A percentile compares a stretch with the other conserved stretches of the same genome.
Conservation (phyloP, 2,888 invertebrate species). For the Plemyria rubiginata region DNA sequence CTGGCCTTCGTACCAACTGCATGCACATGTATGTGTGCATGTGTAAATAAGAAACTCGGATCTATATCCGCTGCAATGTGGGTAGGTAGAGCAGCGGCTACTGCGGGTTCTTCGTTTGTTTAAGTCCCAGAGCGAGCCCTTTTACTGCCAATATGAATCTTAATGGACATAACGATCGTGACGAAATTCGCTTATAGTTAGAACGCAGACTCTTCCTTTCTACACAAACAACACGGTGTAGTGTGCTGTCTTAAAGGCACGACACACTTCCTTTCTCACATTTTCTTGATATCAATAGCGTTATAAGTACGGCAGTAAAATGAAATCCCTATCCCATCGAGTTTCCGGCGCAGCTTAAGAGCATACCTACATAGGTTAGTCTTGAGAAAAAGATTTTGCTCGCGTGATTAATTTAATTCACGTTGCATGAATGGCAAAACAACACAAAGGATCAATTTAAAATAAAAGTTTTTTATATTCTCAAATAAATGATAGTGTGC, state of each 20-base stretch:
- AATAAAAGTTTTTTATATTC: not conserved
- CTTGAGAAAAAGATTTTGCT: slow-evolving; percentile 64
- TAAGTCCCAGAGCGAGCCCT: slow-evolving; percentile 67
- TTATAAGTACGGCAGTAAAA: slow-evolving; percentile 70
- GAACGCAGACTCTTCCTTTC: slow-evolving; percentile 64
- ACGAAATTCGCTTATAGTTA: slow-evolving; percentile 66
- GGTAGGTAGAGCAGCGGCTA: slow-evolving; percentile 79
- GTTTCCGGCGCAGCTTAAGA: slow-evolving; percentile 76
- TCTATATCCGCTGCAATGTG: slow-evolving; percentile 83
- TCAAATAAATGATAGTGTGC: not conserved
- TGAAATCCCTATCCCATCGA: slow-evolving; percentile 71
- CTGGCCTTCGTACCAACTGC: slow-evolving; percentile 80
- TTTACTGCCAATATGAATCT: slow-evolving; percentile 78
- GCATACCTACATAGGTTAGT: slow-evolving; percentile 51
- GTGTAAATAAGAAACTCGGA: slow-evolving; percentile 81
- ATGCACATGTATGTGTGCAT: slow-evolving; percentile 72
- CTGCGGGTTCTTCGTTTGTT: slow-evolving; percentile 78
- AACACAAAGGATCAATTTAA: slow-evolving; percentile 32
- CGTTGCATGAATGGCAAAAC: slow-evolving; percentile 32
- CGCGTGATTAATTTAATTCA: slow-evolving; percentile 54
- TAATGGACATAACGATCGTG: slow-evolving; percentile 64
- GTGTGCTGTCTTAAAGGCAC: slow-evolving; percentile 68
- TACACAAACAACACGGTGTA: slow-evolving; percentile 69
- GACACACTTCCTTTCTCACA: slow-evolving; percentile 84
- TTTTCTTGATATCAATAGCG: slow-evolving; percentile 80